Base-by-base conservation (phyloP, 1,140 invertebrate species). In the Aphaenogaster floridana region DNA sequence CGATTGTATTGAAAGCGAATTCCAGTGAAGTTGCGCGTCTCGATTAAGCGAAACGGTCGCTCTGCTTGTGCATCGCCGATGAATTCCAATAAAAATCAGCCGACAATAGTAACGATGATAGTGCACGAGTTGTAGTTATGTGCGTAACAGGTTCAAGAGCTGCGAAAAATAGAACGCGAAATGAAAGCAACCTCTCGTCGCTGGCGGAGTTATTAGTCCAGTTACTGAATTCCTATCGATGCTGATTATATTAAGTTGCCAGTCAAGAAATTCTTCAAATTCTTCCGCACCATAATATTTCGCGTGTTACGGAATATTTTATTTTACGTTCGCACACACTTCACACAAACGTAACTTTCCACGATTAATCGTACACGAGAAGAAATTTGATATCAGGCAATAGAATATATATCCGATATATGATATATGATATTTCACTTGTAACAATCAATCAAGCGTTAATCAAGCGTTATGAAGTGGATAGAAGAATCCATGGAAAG, bases 1-100 rank as follows among this genome's bases (percentile, higher is more conserved):
- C 21, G 39, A 61, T 84, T 74, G 42, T 74, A 3, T 63, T 54
- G 42, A 63, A 34, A 17, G 42, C 28, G 6, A 59, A 72, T 83
- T 52, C 54, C 52, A 39, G 6, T 21, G 11, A 83, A 83, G 68
- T 76, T 61, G 28, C 48, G 50, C 50, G 52, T 71, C 36, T 57
- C 64, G 64, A 81, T 81, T 71, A 81, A 81, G 50, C 66, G 39
- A 71, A 71, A 81, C 48, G 79, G 71, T 15, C 54, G 54, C 15
- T 34, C 42, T 21, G 66, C 54, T 74, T 74, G 42, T 36, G 48
- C 36, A 54, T 71, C 21, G 36, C 2, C 45, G 77, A 69, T 79
- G 59, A 72, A 15, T 71, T 48, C 52, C 28, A 48, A 74, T 74
- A 61, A 74, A 74, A 84, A 74, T 61, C 54, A 57, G 13, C 15